Conservation (phyloP, 2,113 vertebrate species). For the Nycticorax nycticorax region DNA sequence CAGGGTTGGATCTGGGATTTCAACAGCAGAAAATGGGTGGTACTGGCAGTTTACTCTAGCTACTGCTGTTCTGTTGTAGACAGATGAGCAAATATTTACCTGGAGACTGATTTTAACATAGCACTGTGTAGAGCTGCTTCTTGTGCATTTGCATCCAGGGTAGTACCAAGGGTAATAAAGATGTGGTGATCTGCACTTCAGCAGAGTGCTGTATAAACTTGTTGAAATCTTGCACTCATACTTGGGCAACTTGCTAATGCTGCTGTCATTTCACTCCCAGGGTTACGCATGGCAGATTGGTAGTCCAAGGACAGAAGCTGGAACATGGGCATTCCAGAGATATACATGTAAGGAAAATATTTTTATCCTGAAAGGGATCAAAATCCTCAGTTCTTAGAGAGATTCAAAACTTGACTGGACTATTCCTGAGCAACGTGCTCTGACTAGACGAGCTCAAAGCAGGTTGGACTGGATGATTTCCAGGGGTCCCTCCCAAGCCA, state of each 20-base stretch:
- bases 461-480: not conserved
- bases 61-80: not conserved
- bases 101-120: not conserved
- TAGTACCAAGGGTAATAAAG: fast-evolving
- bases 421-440: not conserved
- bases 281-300: not conserved
- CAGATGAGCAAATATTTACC: not conserved
- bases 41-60: not conserved
- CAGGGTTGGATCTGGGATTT: not conserved
- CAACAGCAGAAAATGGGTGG: not conserved
- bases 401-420: not conserved
- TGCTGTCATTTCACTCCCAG: not conserved
- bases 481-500: not conserved
- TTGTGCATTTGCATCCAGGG: not conserved
- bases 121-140: fast-evolving
- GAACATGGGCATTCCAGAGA: not conserved
- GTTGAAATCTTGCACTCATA: not conserved
- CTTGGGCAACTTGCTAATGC: not conserved
- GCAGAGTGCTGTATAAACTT: fast-evolving
- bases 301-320: not conserved
- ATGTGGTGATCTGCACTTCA: fast-evolving
- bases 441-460: not conserved
- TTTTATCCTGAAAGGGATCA: not conserved
- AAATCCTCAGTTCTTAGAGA: not conserved
- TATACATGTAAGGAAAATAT: not conserved